Conservation (phyloP, 1,140 invertebrate species). For the Coptotermes formosanus region DNA sequence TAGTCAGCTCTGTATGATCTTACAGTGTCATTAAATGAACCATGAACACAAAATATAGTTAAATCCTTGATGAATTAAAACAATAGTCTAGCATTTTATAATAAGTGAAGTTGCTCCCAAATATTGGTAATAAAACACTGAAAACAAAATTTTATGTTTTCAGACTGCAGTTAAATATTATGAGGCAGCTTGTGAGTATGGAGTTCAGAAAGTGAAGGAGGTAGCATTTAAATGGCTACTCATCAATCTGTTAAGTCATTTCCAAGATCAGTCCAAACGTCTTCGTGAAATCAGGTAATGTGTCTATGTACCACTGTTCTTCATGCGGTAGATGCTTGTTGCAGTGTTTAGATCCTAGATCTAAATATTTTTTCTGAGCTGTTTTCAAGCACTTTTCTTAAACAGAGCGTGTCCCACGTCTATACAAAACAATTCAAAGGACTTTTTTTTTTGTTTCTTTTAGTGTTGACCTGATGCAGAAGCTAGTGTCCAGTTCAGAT, state of each 20-base stretch:
- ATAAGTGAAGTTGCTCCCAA: too few relatives aligned
- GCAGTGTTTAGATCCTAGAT: too few relatives aligned
- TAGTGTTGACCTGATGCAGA: constrained; percentile 63
- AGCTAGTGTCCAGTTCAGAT: constrained; percentile 62
- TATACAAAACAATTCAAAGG: not conserved
- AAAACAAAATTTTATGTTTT: constrained; percentile 37
- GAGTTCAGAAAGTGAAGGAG: constrained; percentile 60
- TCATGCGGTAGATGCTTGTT: too few relatives aligned
- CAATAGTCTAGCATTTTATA: too few relatives aligned
- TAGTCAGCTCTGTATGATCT: too few relatives aligned
- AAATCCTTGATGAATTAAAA: too few relatives aligned
- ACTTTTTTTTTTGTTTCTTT: constrained; percentile 28
- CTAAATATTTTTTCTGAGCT: too few relatives aligned
- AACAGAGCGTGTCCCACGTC: too few relatives aligned
- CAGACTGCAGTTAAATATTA: constrained; percentile 70
- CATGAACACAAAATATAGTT: too few relatives aligned
- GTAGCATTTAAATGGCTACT: constrained; percentile 68
- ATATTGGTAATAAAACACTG: too few relatives aligned
- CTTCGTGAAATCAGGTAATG: constrained; percentile 56
- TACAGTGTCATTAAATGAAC: too few relatives aligned
- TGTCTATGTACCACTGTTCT: not conserved
- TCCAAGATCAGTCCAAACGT: constrained; percentile 54
- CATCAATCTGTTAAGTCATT: constrained; percentile 64
- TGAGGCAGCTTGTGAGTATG: constrained; percentile 66
- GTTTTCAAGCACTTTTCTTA: too few relatives aligned